phyloP scores from a whole-genome alignment of 2,113 vertebrate genomes.

The Tupaia chinensis region DNA sequence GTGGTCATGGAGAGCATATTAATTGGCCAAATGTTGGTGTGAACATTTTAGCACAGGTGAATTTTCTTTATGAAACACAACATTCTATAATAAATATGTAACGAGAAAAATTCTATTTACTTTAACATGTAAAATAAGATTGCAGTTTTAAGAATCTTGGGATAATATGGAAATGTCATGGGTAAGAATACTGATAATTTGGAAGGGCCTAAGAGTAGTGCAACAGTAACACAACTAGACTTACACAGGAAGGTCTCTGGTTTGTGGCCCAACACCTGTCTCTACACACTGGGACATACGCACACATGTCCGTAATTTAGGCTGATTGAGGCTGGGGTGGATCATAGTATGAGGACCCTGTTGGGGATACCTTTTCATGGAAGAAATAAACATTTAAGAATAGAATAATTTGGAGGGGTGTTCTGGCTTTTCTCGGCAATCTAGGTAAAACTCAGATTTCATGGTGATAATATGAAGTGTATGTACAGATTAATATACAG shows the following conservation, averaged over 20 bases:
- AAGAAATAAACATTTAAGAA: no score
- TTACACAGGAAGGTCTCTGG: no score
- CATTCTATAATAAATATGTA: neutral
- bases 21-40: neutral
- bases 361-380: no score
- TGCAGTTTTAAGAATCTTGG: neutral
- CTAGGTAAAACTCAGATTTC: neutral
- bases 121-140: slow-evolving; percentile 4
- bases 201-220: neutral
- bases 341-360: no score
- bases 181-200: neutral
- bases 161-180: neutral
- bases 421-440: neutral
- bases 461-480: neutral
- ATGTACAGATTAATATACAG: neutral
- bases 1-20: neutral
- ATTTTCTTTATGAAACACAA: slow-evolving; percentile 33
- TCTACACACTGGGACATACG: no score
- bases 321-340: no score
- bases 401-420: neutral
- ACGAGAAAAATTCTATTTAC: neutral
- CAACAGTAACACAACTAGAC: no score
- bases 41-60: neutral
- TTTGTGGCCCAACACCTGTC: no score
- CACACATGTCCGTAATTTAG: no score